Evolutionary conservation across 1,140 invertebrate species (phyloP), one percentile per base, ranked within the genome.

Genomic region (Drosophila ananassae): DNA sequence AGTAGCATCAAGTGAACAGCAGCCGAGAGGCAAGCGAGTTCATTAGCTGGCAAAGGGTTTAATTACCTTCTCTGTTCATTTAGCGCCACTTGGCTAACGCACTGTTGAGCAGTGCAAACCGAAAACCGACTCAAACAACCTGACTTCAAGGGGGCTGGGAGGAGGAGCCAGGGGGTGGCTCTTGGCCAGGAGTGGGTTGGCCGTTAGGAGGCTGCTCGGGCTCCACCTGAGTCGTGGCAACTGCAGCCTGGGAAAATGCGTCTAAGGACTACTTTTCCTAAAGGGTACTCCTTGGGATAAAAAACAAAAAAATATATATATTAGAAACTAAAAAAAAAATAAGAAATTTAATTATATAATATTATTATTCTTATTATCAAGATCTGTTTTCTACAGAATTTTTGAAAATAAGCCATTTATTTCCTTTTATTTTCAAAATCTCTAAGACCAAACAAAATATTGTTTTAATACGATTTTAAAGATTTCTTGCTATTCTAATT

Each of bases 11-110:
- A 52, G 28, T 52, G 50, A 32, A 12, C 50, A 53, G 51, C 30
- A 34, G 28, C 6, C 13, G 37, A 53, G 39, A 39, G 46, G 54
- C 46, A 56, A 60, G 68, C 76, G 75, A 90, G 90, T 91, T 91
- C 90, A 91, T 91, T 91, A 91, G 90, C 82, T 90, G 81, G 77
- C 83, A 90, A 90, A 89, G 90, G 83, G 77, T 91, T 91, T 91
- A 91, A 91, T 91, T 91, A 91, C 90, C 90, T 90, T 83, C 87
- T 90, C 87, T 83, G 90, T 90, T 91, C 90, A 91, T 91, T 91
- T 91, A 91, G 90, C 90, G 80, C 79, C 90, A 91, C 90, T 91
- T 89, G 81, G 73, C 84, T 91, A 83, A 91, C 87, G 89, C 90
- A 53, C 87, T 89, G 87, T 91, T 91, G 79, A 91, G 89, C 90